A percentile compares a stretch with the other conserved stretches of the same genome.
Conservation (phyloP, 2,113 vertebrate genomes). For the Nymphicus hollandicus region DNA sequence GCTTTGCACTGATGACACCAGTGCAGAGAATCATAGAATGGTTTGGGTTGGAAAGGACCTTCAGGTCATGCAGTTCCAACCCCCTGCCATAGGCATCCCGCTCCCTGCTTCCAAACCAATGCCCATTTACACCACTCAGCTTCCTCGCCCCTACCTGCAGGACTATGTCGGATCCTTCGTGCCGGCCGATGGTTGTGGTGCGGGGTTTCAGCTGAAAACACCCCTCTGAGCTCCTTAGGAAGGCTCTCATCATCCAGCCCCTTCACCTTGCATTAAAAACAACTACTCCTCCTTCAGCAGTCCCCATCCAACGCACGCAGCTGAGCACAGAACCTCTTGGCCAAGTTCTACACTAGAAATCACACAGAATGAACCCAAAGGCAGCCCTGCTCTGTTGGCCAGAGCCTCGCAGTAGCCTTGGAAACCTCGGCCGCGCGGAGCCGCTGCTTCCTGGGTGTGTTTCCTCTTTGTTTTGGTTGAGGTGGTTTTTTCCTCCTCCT, state of each 20-base stretch:
- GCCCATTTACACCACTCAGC: fast-evolving
- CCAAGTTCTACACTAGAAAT: fast-evolving
- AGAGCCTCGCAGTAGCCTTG: not conserved
- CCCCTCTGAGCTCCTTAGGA: conserved; percentile 68
- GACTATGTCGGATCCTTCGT: conserved; percentile 71
- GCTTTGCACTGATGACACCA: not conserved
- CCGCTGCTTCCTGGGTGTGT: not conserved
- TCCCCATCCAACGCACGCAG: fast-evolving
- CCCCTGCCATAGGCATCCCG: not conserved
- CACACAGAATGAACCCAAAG: not conserved
- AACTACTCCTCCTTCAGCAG: not conserved
- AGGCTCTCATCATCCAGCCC: conserved; percentile 68
- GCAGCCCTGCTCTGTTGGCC: not conserved
- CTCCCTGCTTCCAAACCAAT: not conserved
- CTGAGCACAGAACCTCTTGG: fast-evolving
- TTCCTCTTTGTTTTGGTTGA: not conserved
- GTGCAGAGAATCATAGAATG: not conserved
- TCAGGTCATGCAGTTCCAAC: not conserved
- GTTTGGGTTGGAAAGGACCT: not conserved
- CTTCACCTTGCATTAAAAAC: not conserved
- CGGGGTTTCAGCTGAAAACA: conserved; percentile 70
- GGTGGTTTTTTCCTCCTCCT: not conserved
- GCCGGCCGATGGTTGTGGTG: conserved; percentile 72
- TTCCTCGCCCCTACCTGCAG: conserved; percentile 70
- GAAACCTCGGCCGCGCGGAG: not conserved